phyloP scores from a whole-genome alignment of 2,797 vertebrate genomes.

The Sebastes glaucus region DNA sequence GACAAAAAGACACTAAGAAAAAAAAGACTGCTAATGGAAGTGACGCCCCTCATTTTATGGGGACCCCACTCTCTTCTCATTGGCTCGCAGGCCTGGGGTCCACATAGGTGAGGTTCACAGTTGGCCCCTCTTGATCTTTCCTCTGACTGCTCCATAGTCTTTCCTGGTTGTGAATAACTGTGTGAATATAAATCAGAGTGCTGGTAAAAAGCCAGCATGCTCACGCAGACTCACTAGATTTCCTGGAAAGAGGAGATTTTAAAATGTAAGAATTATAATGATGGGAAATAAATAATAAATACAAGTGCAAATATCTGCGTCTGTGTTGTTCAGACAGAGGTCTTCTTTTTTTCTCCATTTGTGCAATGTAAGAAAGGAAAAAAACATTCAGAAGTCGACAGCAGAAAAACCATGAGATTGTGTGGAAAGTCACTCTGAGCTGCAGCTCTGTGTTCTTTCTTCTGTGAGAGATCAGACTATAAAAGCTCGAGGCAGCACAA shows the following conservation, averaged over 20 bases:
- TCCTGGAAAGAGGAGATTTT: constrained; percentile 19
- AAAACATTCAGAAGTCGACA: constrained; percentile 9
- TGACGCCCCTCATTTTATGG: neutral
- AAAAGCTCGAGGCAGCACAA: constrained; percentile 39
- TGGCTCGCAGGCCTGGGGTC: neutral
- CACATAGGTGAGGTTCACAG: neutral
- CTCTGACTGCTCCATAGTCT: neutral
- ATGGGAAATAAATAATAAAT: constrained; percentile 33
- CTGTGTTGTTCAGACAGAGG: constrained; percentile 14
- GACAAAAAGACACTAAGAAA: neutral
- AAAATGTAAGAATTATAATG: constrained; percentile 15
- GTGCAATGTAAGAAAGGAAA: neutral
- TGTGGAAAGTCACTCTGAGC: constrained; percentile 45
- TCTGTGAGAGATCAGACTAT: constrained; percentile 44
- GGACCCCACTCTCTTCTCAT: neutral
- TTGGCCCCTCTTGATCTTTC: neutral
- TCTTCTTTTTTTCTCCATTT: constrained; percentile 8
- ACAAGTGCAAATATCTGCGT: constrained; percentile 25
- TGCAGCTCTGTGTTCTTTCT: constrained; percentile 26
- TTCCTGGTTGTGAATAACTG: constrained; percentile 2
- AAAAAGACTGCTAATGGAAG: neutral
- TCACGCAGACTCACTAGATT: constrained; percentile 10
- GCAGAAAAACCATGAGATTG: constrained; percentile 13
- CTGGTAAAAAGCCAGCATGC: neutral
- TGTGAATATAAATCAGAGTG: neutral